Evolutionary conservation across 2,113 vertebrate species (phyloP).

Genomic region (Megaceryle maxima): DNA sequence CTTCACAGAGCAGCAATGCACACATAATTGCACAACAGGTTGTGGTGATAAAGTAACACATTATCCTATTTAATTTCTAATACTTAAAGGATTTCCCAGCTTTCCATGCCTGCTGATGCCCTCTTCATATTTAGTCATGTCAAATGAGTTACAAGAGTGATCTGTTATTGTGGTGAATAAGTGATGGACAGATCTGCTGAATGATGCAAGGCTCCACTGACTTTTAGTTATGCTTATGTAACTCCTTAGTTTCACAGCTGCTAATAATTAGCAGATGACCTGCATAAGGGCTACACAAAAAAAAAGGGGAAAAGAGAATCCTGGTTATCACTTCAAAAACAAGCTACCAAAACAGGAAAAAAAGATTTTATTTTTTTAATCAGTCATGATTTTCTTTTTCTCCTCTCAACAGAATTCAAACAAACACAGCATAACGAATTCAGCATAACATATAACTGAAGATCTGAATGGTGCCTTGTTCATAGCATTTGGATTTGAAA

Average conservation of each 20-base stretch:
- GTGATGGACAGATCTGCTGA: slow-evolving; percentile 37
- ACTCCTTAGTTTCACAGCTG: slow-evolving; percentile 70
- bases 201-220: slow-evolving; percentile 39
- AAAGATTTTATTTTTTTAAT: not conserved
- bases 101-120: slow-evolving; percentile 16
- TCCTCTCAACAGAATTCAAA: slow-evolving; percentile 23
- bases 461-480: slow-evolving; percentile 72
- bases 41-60: not conserved
- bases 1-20: not conserved
- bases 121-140: not conserved
- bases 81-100: slow-evolving; percentile 35
- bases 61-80: not conserved
- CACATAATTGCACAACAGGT: not conserved
- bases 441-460: slow-evolving; percentile 48
- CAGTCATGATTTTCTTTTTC: slow-evolving; percentile 41
- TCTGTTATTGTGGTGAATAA: slow-evolving; percentile 56
- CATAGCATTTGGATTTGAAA: slow-evolving; percentile 45
- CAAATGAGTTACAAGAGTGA: slow-evolving; percentile 48
- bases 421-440: not conserved
- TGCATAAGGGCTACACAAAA: slow-evolving; percentile 13
- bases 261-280: slow-evolving; percentile 71
- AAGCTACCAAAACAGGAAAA: slow-evolving; percentile 4
- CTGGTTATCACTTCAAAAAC: slow-evolving; percentile 52
- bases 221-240: slow-evolving; percentile 66
- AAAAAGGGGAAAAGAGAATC: not conserved